These are phyloP conservation scores for Sesamia inferens DNA, from an alignment of 2,888 invertebrate species.

Conservation along the genomic window DNA sequence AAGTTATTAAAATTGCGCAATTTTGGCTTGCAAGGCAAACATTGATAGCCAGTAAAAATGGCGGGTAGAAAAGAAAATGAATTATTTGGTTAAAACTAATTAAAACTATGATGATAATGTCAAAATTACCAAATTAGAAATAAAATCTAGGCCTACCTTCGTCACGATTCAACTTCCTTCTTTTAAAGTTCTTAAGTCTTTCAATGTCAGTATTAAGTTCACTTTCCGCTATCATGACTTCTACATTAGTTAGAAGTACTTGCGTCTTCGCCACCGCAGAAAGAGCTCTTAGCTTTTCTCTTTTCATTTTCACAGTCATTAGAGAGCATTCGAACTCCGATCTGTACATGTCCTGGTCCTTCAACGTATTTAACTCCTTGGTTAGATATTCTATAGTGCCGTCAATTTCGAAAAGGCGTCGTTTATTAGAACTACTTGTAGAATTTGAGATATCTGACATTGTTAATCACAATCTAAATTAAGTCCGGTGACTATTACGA, in stretches of 20 bases:
- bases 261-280: conserved; percentile 36
- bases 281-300: conserved; percentile 40
- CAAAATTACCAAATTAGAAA: background rate
- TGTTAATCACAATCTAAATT: background rate
- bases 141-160: conserved; percentile 22
- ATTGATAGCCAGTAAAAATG: background rate
- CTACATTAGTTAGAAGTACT: conserved; percentile 39
- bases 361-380: background rate
- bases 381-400: conserved; percentile 23
- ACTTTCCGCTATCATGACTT: conserved; percentile 39
- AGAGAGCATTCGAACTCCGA: conserved; percentile 21
- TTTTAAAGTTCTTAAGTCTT: conserved; percentile 20
- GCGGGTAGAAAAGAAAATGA: conserved; percentile 9
- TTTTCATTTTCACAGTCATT: conserved; percentile 39
- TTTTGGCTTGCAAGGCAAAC: background rate
- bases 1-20: background rate
- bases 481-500: background rate
- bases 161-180: background rate
- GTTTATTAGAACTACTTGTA: conserved; percentile 6
- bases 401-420: conserved; percentile 34
- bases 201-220: conserved; percentile 25
- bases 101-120: background rate
- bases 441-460: conserved; percentile 17
- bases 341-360: conserved; percentile 4
- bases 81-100: background rate